Evolutionary conservation across 2,888 invertebrate genomes (phyloP).

Genomic region (Standfussiana lucernea): DNA sequence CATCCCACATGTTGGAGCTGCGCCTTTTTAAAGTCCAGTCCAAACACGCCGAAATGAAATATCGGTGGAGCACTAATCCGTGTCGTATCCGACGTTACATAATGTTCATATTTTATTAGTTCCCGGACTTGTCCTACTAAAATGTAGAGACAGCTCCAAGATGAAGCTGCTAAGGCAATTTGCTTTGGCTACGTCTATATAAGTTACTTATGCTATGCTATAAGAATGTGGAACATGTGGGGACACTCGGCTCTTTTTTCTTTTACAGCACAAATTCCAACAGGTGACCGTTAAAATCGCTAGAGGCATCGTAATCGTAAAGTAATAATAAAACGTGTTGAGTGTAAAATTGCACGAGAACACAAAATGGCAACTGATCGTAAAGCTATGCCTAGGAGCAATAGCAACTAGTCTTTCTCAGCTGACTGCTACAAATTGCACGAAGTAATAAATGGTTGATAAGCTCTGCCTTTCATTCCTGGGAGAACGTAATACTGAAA

Average conservation of each 20-base stretch:
- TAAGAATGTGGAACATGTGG: conserved; percentile 33
- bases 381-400: conserved; percentile 38
- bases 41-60: conserved; percentile 82
- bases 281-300: conserved; percentile 37
- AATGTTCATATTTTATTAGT: conserved; percentile 82
- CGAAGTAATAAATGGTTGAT: conserved; percentile 7
- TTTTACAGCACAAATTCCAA: conserved; percentile 48
- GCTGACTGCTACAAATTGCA: conserved; percentile 25
- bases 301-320: conserved; percentile 38
- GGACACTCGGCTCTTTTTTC: conserved; percentile 31
- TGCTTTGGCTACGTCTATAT: conserved; percentile 54
- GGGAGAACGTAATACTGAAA: conserved; percentile 3
- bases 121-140: conserved; percentile 72
- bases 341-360: conserved; percentile 49
- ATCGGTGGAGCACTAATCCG: conserved; percentile 75
- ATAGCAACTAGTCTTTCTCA: conserved; percentile 37
- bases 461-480: conserved; percentile 18
- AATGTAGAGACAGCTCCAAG: conserved; percentile 60
- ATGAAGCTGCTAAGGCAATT: conserved; percentile 62
- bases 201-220: conserved; percentile 10
- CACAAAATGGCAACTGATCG: conserved; percentile 43
- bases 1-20: conserved; percentile 71
- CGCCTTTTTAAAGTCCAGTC: conserved; percentile 76
- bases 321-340: conserved; percentile 50
- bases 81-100: conserved; percentile 74